Evolutionary conservation across 2,888 invertebrate species (phyloP), one percentile per base, ranked within the genome.

Genomic region (Candidula unifasciata): DNA sequence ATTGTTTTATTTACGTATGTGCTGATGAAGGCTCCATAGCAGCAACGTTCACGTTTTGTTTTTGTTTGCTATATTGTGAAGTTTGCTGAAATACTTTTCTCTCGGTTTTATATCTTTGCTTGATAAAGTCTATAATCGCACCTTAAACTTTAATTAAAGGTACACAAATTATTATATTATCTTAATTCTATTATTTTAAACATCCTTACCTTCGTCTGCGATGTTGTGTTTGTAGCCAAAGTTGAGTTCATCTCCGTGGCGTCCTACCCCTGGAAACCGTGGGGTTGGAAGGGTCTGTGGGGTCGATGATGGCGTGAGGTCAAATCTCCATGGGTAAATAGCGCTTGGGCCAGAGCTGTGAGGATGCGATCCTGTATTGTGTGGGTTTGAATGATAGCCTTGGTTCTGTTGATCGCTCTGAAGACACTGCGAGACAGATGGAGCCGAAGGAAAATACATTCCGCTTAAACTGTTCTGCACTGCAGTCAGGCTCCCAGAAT

Each of bases 291-390:
- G 82, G 30, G 81, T 69, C 83, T 79, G 80, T 82, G 64, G 84
- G 71, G 77, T 85, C 76, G 78, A 83, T 33, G 78, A 87, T 24
- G 82, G 85, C 77, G 79, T 85, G 77, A 81, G 85, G 74, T 91
- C 91, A 78, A 90, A 89, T 77, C 90, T 85, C 91, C 91, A 91
- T 0, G 91, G 90, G 86, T 90, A 91, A 68, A 90, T 89, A n/a
- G 89, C 80, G 16, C 86, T 77, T 64, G 84, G 84, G 0, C 82
- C 84, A 0, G 77, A 66, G 10, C 74, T 44, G 33, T 80, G 80
- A n/a, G 87, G 82, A 3, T 79, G 79, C n/a, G 87, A 80, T 2
- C 79, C 69, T 2, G 84, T 80, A 21, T 87, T 84, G 60, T 82
- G 78, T 35, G 88, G 88, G 5, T 86, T 88, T 37, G 88, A 66